Percentiles rank a stretch among this genome's conserved stretches.
Conservation (phyloP, 2,888 invertebrate species). For the Diogma glabrata region DNA sequence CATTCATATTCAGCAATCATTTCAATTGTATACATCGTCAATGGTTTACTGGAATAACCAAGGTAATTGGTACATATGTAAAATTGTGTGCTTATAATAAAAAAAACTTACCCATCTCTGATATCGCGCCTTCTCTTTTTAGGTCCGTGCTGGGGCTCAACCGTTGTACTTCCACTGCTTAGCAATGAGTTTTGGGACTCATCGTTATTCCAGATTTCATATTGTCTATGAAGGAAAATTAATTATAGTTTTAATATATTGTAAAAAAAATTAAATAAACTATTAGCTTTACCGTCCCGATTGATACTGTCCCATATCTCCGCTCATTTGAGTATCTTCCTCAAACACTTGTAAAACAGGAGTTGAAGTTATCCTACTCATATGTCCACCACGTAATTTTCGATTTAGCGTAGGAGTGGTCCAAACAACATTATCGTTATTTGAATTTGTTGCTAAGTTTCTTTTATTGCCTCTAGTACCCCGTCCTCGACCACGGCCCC, state of each 20-base stretch:
- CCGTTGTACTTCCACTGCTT: slow-evolving; percentile 42
- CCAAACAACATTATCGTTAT: slow-evolving; percentile 8
- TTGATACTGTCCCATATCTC: slow-evolving; percentile 41
- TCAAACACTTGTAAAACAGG: slow-evolving; percentile 50
- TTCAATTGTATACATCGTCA: slow-evolving; percentile 65
- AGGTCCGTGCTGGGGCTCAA: no score
- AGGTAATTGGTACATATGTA: not conserved
- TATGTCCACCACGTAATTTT: slow-evolving; percentile 13
- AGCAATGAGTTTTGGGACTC: slow-evolving; percentile 75
- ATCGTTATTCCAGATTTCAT: slow-evolving; percentile 41
- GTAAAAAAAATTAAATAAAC: slow-evolving; percentile 13
- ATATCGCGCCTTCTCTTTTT: not conserved
- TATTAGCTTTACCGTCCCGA: slow-evolving; percentile 37
- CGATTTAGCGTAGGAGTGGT: slow-evolving; percentile 12
- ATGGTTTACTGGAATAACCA: slow-evolving; percentile 23
- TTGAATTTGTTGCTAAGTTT: not conserved
- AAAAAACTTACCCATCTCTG: slow-evolving; percentile 1
- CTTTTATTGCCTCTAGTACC: slow-evolving; percentile 31
- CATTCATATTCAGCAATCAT: slow-evolving; percentile 91
- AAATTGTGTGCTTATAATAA: not conserved
- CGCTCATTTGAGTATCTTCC: slow-evolving; percentile 66
- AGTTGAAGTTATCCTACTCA: slow-evolving; percentile 34
- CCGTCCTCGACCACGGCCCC: slow-evolving; percentile 27
- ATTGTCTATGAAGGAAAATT: not conserved
- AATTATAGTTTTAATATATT: no score